Evolutionary conservation across 1,140 invertebrate genomes (phyloP).

Genomic region (Listronotus oregonensis): DNA sequence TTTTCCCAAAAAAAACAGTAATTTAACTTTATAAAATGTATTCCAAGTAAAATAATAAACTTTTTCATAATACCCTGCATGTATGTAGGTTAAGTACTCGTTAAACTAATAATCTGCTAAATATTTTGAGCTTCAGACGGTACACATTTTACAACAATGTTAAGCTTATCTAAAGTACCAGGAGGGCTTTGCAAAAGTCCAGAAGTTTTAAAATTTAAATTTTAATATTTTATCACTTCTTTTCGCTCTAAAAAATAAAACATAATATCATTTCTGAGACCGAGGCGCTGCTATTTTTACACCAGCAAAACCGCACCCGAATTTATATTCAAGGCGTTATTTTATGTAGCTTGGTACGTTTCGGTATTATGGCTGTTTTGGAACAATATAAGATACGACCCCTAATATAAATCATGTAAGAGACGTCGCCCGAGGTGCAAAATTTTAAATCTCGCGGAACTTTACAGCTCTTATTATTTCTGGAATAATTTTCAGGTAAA

Average conservation of each 20-base stretch:
- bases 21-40: no score
- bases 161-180: no score
- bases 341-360: slow-evolving; percentile 28
- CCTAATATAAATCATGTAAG: slow-evolving; percentile 30
- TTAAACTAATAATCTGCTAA: no score
- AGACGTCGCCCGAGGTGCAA: slow-evolving; percentile 27
- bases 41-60: no score
- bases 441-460: slow-evolving; percentile 29
- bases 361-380: slow-evolving; percentile 32
- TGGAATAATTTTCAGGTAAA: slow-evolving; percentile 26
- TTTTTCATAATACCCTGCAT: no score
- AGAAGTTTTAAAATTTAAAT: background rate
- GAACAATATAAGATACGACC: slow-evolving; percentile 29
- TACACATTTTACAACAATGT: no score
- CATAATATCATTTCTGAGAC: slow-evolving; percentile 20
- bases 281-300: slow-evolving; percentile 23
- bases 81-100: no score
- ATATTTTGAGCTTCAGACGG: no score
- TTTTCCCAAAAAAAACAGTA: no score
- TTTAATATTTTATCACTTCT: slow-evolving; percentile 29
- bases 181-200: no score
- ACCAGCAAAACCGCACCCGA: slow-evolving; percentile 13
- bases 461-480: slow-evolving; percentile 26
- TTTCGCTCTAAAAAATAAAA: slow-evolving; percentile 26
- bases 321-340: slow-evolving; percentile 28